Evolutionary conservation across 2,888 invertebrate species (phyloP), one percentile per base, ranked within the genome.

Genomic region (Stramonita haemastoma): DNA sequence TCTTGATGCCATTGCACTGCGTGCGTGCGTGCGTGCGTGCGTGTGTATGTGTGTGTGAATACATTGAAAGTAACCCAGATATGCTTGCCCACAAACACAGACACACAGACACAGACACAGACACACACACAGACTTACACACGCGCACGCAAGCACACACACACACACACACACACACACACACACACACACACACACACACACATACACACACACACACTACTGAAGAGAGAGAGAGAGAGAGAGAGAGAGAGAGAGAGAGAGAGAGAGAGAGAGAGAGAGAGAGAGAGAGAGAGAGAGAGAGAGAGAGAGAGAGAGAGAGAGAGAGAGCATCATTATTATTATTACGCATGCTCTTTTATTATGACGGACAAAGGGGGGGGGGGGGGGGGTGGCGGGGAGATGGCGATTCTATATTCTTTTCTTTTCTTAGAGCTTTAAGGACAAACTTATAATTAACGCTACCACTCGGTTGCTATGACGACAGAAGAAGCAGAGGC

Each of bases 181-280:
- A 77, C 73, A n/a, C 73, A n/a, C 73, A n/a, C 26, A n/a, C n/a
- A n/a, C 73, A n/a, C 73, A 77, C 73, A 77, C 29, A 29, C 29
- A 77, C 73, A n/a, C 73, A 77, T n/a, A n/a, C 73, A 77, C 73
- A n/a, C 29, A 29, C 29, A n/a, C 73, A 26, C 73, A 77, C 73
- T 22, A 11, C 11, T 1, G 22, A 6, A 73, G 22, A 73, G 15
- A 73, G 15, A 73, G 22, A 73, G 22, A 73, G 15, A 73, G 17
- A 73, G 13, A 73, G 22, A 73, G 6, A 73, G 22, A 73, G 15
- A 73, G 5, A 73, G 6, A 26, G 17, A 26, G 15, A 26, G 17
- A 73, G 6, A 73, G 22, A 73, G 15, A 73, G 73, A 26, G 4
- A 77, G 4, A 77, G 73, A 77, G 29, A 77, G 73, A 77, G n/a